Base-by-base conservation (phyloP, 2,113 vertebrate genomes). In the Australoheros scitulus region DNA sequence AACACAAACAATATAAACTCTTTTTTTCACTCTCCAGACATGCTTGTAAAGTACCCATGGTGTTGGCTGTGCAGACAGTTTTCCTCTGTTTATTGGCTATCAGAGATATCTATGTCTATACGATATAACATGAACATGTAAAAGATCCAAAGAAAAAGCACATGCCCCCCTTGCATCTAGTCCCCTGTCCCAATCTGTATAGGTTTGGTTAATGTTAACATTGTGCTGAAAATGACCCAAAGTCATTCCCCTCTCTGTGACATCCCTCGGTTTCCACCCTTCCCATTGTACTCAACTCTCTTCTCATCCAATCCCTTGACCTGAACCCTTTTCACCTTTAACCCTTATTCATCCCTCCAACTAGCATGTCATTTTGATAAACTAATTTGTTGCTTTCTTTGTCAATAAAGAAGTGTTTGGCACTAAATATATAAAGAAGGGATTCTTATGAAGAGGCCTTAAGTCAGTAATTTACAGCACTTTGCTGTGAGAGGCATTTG, bases 291-390 rank as follows among this genome's bases (percentile, higher is more conserved):
- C 55, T 74, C 8, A 0, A 24, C 58, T n/a, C 58, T 52, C 52
- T 60, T 84, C 82, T 61, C 11, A 77, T 68, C 38, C 57, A 24
- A 26, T 36, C 56, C n/a, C 47, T 85, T 38, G 72, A 81, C 63
- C 84, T 64, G 22, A n/a, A 65, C 57, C 60, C 32, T 32, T 72
- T 38, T 61, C 57, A 3, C 56, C 36, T 70, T 79, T 72, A 76
- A 85, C 74, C 72, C 61, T 65, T 64, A 32, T 22, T 43, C 75
- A 55, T 58, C 38, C 34, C 22, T 59, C 68, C 26, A 55, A 13
- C 78, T 22, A 17, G 32, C 15, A 2, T 13, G 58, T 26, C 58
- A 22, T 38, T 41, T 36, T 1, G 4, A 38, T 38, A 29, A 78
- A 82, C 60, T 29, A 2, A 72, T 87, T 64, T 64, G 50, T 47